phyloP scores from a whole-genome alignment of 2,113 vertebrate species.

The Actenoides hombroni region DNA sequence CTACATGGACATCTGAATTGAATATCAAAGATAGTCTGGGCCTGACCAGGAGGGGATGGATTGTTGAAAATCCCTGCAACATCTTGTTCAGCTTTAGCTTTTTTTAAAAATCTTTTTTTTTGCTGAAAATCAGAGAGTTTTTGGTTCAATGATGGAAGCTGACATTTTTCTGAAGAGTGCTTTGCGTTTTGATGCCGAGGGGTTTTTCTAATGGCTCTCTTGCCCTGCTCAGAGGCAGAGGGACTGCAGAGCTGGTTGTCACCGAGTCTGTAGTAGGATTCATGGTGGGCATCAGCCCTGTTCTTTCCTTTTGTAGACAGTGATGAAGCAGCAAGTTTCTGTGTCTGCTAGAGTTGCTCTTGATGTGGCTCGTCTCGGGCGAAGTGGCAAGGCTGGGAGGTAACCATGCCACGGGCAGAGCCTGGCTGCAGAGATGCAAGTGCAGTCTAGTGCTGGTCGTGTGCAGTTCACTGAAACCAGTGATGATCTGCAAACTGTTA shows the following conservation, averaged over 20 bases:
- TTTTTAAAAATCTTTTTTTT: not conserved
- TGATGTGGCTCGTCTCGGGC: fast-evolving
- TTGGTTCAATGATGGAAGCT: fast-evolving
- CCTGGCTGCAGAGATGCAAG: not conserved
- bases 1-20: not conserved
- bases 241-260: not conserved
- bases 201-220: not conserved
- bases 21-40: fast-evolving
- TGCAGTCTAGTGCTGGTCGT: fast-evolving
- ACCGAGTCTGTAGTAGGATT: not conserved
- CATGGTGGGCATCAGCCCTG: fast-evolving
- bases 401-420: fast-evolving
- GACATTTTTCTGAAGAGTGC: fast-evolving
- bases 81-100: not conserved
- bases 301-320: not conserved
- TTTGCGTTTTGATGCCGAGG: not conserved
- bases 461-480: fast-evolving
- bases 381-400: not conserved
- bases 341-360: not conserved
- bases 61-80: not conserved
- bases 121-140: not conserved
- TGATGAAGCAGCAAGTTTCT: not conserved
- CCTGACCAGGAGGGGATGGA: not conserved
- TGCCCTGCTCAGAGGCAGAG: not conserved
- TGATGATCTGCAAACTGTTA: not conserved